These are phyloP conservation scores for Sinonovacula constricta DNA, from an alignment of 1,140 invertebrate genomes.

Conservation along the genomic window DNA sequence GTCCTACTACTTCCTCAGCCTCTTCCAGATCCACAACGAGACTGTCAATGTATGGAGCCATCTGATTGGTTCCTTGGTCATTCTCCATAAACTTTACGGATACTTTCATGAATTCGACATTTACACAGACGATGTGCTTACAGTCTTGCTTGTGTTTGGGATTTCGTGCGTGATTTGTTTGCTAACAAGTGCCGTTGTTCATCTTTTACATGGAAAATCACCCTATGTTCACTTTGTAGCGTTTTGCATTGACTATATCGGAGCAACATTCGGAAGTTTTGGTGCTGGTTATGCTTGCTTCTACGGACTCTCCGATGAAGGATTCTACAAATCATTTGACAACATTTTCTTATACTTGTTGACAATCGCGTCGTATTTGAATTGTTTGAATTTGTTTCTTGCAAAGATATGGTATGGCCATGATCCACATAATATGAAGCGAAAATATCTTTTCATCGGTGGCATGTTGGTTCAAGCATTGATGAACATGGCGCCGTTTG, in stretches of 20 bases:
- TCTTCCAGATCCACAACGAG: constrained; percentile 76
- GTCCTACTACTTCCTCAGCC: constrained; percentile 69
- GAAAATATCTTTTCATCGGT: constrained; percentile 57
- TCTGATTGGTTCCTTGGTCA: constrained; percentile 61
- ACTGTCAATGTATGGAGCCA: constrained; percentile 76
- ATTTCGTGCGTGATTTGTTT: constrained; percentile 52
- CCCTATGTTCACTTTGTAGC: constrained; percentile 62
- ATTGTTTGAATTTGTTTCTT: constrained; percentile 55
- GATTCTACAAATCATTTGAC: constrained; percentile 36
- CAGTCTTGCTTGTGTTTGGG: constrained; percentile 55
- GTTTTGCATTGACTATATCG: constrained; percentile 70
- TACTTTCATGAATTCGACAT: constrained; percentile 49
- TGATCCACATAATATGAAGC: constrained; percentile 43
- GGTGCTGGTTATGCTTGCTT: constrained; percentile 62
- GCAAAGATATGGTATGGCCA: constrained; percentile 54
- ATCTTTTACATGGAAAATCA: constrained; percentile 69
- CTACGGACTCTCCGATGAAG: constrained; percentile 55
- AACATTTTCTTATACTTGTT: constrained; percentile 51
- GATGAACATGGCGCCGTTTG: constrained; percentile 46
- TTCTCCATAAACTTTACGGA: constrained; percentile 48
- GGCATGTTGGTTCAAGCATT: constrained; percentile 47
- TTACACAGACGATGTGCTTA: constrained; percentile 46
- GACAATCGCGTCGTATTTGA: constrained; percentile 53
- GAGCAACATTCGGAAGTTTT: constrained; percentile 66
- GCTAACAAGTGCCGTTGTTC: constrained; percentile 58